Base-by-base conservation (phyloP, 2,888 invertebrate species). In the Rhamphomyia laevipes region DNA sequence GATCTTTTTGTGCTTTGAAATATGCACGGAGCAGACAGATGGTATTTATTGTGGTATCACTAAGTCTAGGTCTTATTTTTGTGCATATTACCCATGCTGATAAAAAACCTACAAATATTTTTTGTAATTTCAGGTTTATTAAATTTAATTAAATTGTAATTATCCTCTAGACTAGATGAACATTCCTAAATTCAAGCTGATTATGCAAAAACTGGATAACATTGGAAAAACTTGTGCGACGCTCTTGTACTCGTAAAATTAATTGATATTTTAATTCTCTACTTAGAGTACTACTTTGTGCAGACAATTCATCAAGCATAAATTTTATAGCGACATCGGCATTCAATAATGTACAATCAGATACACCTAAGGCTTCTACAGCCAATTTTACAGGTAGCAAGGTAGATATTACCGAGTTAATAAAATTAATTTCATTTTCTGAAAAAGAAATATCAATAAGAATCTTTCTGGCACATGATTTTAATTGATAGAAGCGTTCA, bases 1-100 rank as follows among this genome's bases (percentile, higher is more conserved):
- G 7, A 30, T 30, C 11, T 30, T 30, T 11, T n/a, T n/a, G n/a
- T 30, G 30, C 30, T 9, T 30, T 30, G 30, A 30, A 30, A 30
- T 30, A 30, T 30, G 30, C 30, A 9, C 30, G 30, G 7, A 30
- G 11, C 11, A 30, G 30, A 11, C 30, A 30, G 11, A 30, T 30
- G 6, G 30, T 11, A 30, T 30, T 11, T 9, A 30, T 30, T 30
- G 30, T 30, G 30, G 6, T 11, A 30, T 38, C 38, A n/a, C n/a
- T n/a, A 38, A 38, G 38, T 9, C 38, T 12, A 9, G 45, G 15
- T 4, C 45, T 35, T n/a, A 45, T 21, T 45, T 38, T 45, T 2
- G 37, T 45, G 12, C 45, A 49, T 33, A 49, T n/a, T 21, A 45
- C 12, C 13, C 45, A 42, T 17, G 49, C 49, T 11, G 43, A 7